Evolutionary conservation across 2,113 vertebrate genomes (phyloP), one percentile per base, ranked within the genome.

Genomic region (Tretioscincus oriximinensis): DNA sequence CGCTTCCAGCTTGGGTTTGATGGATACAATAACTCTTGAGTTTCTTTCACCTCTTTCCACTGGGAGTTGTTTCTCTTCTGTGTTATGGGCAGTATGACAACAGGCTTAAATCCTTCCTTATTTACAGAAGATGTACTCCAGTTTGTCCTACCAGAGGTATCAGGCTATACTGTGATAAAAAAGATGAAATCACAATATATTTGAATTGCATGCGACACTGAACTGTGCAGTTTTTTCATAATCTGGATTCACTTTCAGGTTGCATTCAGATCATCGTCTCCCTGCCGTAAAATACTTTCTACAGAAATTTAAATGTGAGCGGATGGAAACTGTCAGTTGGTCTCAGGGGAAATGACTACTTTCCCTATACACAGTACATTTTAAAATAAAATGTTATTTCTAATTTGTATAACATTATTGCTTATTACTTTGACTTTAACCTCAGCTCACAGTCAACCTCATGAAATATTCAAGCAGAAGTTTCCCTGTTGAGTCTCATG

Each of bases 381-480:
- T 73, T 49, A 51, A 72, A 65, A 28, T 60, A 35, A 60, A 68
- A 49, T 0, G 16, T 72, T 18, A 7, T 77, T 70, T 20, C 26
- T 60, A 31, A 69, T 16, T 58, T 35, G 22, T n/a, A 47, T 58
- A 76, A 29, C 80, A 51, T 45, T 86, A 22, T 21, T 66, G 1
- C 24, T 72, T 74, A 82, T 77, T 66, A 2, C 68, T 3, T 6
- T 18, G 67, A 22, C 63, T 84, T 60, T 66, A 18, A 77, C 18
- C 28, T 54, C 45, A 31, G 21, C 75, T 88, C 58, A 81, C 75
- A 64, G 61, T 24, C 24, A 31, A 6, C 2, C 8, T 65, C 60
- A 66, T 72, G n/a, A 81, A 76, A 0, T 35, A 80, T 74, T 69
- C 86, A 76, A 76, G 21, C n/a, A 54, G 41, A 49, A 68, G 29